Percentiles rank a stretch among this genome's conserved stretches.
Evolutionary conservation across 2,113 vertebrate genomes (phyloP).

Genomic region (Podiceps cristatus): DNA sequence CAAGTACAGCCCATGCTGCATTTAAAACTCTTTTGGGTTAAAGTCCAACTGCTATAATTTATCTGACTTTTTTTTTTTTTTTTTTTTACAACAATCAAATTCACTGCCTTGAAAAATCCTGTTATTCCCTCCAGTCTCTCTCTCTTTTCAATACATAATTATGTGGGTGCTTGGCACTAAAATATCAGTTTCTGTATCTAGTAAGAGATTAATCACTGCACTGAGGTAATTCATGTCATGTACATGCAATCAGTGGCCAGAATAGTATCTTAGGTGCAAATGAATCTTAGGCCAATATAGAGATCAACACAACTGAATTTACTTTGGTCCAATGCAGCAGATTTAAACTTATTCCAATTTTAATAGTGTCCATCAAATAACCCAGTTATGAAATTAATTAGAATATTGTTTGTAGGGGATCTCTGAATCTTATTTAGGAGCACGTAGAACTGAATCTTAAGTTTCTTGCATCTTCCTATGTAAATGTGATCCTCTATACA

Average conservation of each 20-base stretch:
- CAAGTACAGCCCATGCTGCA: neutral
- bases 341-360: neutral
- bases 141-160: neutral
- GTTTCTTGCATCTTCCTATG: neutral
- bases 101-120: neutral
- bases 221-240: neutral
- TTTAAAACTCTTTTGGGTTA: constrained; percentile 55
- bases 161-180: neutral
- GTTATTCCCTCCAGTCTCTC: neutral
- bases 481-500: neutral
- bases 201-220: neutral
- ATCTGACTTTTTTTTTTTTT: neutral
- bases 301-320: neutral
- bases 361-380: neutral
- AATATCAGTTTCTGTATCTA: neutral
- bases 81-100: neutral
- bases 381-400: neutral
- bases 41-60: constrained; percentile 45
- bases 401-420: neutral
- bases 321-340: neutral
- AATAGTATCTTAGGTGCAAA: neutral
- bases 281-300: neutral
- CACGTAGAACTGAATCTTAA: neutral
- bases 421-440: neutral
- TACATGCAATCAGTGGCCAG: neutral